Percentiles rank a stretch among this genome's conserved stretches.
Evolutionary conservation across 2,113 vertebrate genomes (phyloP).

Genomic region (Macquaria ambigua): DNA sequence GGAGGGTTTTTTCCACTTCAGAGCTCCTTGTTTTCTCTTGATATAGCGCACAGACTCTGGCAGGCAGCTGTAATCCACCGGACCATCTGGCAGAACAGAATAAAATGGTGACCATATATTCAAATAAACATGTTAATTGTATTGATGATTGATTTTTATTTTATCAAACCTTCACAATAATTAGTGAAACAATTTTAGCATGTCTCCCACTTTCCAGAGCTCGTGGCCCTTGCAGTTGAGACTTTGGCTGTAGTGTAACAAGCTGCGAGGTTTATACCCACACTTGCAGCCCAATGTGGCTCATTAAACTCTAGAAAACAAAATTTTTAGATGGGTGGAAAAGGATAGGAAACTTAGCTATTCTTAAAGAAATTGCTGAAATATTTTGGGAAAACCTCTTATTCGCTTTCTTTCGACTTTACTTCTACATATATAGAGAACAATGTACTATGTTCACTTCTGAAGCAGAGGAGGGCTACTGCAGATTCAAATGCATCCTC

Average conservation of each 20-base stretch:
- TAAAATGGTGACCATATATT: background rate
- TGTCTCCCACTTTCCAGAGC: background rate
- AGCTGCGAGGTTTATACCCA: background rate
- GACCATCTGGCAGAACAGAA: constrained; percentile 65
- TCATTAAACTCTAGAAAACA: too few relatives aligned
- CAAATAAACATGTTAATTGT: background rate
- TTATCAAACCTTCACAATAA: too few relatives aligned
- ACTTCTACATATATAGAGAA: background rate
- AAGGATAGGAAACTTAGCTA: too few relatives aligned
- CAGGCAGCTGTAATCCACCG: constrained; percentile 81
- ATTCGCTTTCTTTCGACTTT: too few relatives aligned
- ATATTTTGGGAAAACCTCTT: too few relatives aligned
- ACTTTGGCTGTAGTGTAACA: background rate
- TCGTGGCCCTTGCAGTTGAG: background rate
- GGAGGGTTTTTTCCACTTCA: constrained; percentile 82
- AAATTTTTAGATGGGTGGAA: too few relatives aligned
- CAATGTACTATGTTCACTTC: background rate
- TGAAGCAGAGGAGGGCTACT: background rate
- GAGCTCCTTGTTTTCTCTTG: constrained; percentile 86
- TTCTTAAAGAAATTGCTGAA: too few relatives aligned
- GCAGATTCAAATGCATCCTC: background rate
- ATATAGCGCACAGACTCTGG: constrained; percentile 90
- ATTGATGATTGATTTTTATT: background rate
- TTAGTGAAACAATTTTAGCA: background rate
- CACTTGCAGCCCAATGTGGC: too few relatives aligned